phyloP scores from a whole-genome alignment of 2,888 invertebrate genomes.

The Acheta domesticus region DNA sequence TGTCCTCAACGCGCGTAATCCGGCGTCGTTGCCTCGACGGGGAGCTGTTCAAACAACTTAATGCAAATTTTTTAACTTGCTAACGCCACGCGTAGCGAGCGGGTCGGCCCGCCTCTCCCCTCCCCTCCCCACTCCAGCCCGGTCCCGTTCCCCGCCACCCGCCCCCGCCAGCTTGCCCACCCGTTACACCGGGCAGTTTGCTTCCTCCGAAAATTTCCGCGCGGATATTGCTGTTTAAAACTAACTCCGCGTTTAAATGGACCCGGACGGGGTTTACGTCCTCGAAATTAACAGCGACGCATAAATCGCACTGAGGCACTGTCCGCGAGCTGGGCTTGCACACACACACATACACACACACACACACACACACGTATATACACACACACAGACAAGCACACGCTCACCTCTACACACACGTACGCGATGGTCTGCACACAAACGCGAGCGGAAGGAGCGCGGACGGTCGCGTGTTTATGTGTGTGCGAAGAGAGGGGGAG shows the following conservation, averaged over 20 bases:
- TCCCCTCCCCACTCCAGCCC: background rate
- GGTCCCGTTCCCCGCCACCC: too few species aligned
- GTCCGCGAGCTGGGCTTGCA: background rate
- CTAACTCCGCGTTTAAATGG: conserved; percentile 9
- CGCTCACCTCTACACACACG: too few species aligned
- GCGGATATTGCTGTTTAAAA: conserved; percentile 9
- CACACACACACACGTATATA: too few species aligned
- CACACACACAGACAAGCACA: too few species aligned
- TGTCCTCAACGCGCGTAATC: too few species aligned
- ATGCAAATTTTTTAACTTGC: conserved; percentile 1
- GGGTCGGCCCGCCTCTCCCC: background rate
- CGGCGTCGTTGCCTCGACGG: too few species aligned
- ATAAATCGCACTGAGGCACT: background rate
- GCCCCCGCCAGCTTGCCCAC: background rate
- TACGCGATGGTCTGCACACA: too few species aligned
- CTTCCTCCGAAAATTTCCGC: background rate
- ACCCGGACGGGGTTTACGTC: background rate
- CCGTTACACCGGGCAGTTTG: background rate
- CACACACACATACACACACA: too few species aligned
- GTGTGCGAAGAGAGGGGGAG: too few species aligned
- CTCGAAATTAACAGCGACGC: conserved; percentile 2
- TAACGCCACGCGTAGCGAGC: background rate
- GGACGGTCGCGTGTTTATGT: too few species aligned
- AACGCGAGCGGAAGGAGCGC: too few species aligned
- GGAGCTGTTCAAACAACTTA: background rate